Percentiles rank a stretch among this genome's conserved stretches.
Conservation (phyloP, 2,888 invertebrate genomes). For the Arrhopalites spinosus region DNA sequence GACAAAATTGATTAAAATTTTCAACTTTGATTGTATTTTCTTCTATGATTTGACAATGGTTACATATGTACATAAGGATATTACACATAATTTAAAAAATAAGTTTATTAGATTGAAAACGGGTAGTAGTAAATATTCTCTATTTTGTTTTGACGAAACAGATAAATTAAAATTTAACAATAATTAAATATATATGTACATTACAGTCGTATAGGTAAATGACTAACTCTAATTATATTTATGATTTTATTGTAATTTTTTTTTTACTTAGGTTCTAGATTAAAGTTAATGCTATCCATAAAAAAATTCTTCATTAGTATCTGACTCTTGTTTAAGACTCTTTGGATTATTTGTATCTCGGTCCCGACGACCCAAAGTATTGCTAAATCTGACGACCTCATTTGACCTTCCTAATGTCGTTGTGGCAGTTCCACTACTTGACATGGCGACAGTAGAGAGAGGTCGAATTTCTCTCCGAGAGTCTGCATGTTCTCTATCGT, state of each 20-base stretch:
- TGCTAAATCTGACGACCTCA: conserved; percentile 56
- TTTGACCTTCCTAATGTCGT: conserved; percentile 58
- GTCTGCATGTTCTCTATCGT: conserved; percentile 17
- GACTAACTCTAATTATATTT: neutral
- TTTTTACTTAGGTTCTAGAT: neutral
- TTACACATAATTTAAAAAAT: no score
- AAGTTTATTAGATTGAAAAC: no score
- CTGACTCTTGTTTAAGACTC: conserved; percentile 50
- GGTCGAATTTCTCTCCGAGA: conserved; percentile 11
- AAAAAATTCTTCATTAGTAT: conserved; percentile 51
- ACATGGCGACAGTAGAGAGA: conserved; percentile 47
- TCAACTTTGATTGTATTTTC: no score
- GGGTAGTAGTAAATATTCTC: no score
- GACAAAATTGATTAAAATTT: no score
- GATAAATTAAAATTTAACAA: no score
- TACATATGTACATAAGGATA: no score
- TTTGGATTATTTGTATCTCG: conserved; percentile 50
- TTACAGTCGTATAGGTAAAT: no score
- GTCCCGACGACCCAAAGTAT: conserved; percentile 47
- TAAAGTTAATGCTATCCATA: conserved; percentile 42
- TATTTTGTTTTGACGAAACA: no score
- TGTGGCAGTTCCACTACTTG: conserved; percentile 63
- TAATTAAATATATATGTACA: no score
- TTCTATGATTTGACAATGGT: no score
- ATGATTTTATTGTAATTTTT: neutral